Conservation (phyloP, 1,140 invertebrate species). For the Drosophila bocqueti region DNA sequence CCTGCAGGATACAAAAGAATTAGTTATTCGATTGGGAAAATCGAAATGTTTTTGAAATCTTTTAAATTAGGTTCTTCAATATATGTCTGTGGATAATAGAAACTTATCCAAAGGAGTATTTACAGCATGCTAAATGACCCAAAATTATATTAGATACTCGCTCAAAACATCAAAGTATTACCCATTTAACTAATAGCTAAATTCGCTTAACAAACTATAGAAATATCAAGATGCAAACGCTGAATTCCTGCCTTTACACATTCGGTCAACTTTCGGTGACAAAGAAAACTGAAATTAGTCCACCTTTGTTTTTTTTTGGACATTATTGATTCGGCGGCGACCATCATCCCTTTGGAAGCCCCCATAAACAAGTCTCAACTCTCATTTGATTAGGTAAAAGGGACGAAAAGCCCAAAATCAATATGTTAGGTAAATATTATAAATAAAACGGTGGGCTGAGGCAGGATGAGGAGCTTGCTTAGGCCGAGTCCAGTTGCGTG, state of each 20-base stretch:
- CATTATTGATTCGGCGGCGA: conserved; percentile 27
- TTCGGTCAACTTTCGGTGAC: neutral
- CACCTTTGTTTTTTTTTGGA: conserved; percentile 12
- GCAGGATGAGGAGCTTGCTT: neutral
- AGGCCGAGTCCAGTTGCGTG: conserved; percentile 27
- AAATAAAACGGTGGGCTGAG: conserved; percentile 20
- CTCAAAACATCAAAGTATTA: neutral
- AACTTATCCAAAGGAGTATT: too few species aligned
- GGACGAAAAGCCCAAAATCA: conserved; percentile 27
- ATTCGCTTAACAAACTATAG: neutral
- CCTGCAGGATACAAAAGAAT: conserved; percentile 33
- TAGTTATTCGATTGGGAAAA: neutral
- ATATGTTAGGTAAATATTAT: conserved; percentile 41
- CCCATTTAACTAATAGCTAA: neutral
- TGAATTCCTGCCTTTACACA: neutral
- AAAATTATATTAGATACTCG: neutral
- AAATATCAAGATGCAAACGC: neutral
- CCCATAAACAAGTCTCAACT: conserved; percentile 1
- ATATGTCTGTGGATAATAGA: neutral
- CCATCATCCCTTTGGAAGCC: conserved; percentile 9
- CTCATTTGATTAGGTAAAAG: conserved; percentile 3
- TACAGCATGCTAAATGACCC: neutral
- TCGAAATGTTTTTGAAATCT: neutral
- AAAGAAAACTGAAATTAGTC: conserved; percentile 7
- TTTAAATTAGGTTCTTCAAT: neutral